Conservation (phyloP, 1,140 invertebrate genomes). For the Drosophila lini region DNA sequence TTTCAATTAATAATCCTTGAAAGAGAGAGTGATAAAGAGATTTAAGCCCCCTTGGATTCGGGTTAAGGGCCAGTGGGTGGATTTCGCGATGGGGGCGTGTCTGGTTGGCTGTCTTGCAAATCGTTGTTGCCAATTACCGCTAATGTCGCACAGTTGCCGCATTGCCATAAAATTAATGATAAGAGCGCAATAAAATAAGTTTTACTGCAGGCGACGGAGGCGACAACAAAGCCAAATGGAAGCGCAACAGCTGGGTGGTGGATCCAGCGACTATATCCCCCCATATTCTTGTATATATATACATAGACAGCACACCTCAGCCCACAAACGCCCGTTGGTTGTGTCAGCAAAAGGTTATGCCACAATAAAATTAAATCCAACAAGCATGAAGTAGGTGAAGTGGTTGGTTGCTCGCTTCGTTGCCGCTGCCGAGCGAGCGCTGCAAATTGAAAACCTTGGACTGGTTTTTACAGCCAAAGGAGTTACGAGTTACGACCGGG, state of each 20-base stretch:
- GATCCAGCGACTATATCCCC: slow-evolving; percentile 17
- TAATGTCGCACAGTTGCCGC: slow-evolving; percentile 80
- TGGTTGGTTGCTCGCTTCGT: slow-evolving; percentile 45
- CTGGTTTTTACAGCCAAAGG: slow-evolving; percentile 62
- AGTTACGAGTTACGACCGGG: slow-evolving; percentile 47
- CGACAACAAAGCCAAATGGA: slow-evolving; percentile 42
- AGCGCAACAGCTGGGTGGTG: slow-evolving; percentile 46
- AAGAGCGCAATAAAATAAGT: slow-evolving; percentile 81
- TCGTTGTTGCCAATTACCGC: slow-evolving; percentile 80
- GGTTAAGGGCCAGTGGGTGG: slow-evolving; percentile 24
- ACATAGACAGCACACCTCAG: slow-evolving; percentile 12
- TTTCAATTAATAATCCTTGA: slow-evolving; percentile 31
- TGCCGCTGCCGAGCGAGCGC: slow-evolving; percentile 24
- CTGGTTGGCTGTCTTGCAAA: slow-evolving; percentile 49
- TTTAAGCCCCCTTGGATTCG: slow-evolving; percentile 19
- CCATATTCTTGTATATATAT: slow-evolving; percentile 9
- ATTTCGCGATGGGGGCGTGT: slow-evolving; percentile 8
- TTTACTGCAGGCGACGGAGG: slow-evolving; percentile 64
- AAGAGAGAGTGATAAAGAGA: slow-evolving; percentile 54
- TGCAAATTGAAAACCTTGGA: slow-evolving; percentile 77
- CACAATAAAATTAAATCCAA: slow-evolving; percentile 83
- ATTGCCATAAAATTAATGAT: slow-evolving; percentile 81
- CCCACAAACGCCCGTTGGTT: slow-evolving; percentile 32
- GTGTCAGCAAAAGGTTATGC: slow-evolving; percentile 75
- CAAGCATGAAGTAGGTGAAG: slow-evolving; percentile 79